phyloP scores from a whole-genome alignment of 2,888 invertebrate genomes.

The Ceramica pisi region DNA sequence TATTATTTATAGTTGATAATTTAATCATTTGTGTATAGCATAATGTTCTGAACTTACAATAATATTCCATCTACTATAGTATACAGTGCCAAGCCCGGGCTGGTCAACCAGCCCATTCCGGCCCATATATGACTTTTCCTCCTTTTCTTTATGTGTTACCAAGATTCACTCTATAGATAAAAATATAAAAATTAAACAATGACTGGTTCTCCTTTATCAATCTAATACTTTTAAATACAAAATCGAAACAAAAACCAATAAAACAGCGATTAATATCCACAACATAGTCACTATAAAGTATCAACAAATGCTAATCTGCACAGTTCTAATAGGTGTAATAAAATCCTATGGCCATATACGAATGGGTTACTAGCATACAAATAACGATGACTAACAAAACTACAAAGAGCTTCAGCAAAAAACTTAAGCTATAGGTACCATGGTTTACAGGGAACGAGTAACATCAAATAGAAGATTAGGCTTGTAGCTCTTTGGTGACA shows the following conservation, averaged over 20 bases:
- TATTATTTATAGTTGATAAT: too few relatives aligned
- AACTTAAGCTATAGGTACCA: neutral
- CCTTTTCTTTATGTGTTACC: neutral
- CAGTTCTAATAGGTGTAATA: conserved; percentile 40
- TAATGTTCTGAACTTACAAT: too few relatives aligned
- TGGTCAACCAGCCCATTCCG: too few relatives aligned
- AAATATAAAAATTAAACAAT: neutral
- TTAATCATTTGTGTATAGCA: too few relatives aligned
- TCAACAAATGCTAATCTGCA: conserved; percentile 36
- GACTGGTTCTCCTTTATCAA: neutral
- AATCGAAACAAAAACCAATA: conserved; percentile 22
- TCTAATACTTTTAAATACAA: neutral
- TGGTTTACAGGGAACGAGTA: conserved; percentile 3
- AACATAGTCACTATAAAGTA: conserved; percentile 14
- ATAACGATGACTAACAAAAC: conserved; percentile 47
- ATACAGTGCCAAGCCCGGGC: too few relatives aligned
- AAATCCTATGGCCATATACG: conserved; percentile 43
- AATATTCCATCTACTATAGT: too few relatives aligned
- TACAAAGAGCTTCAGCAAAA: conserved; percentile 33
- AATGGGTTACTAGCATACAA: conserved; percentile 37
- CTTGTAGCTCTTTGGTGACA: neutral
- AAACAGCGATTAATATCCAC: conserved; percentile 32
- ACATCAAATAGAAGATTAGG: conserved; percentile 20
- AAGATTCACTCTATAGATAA: neutral
- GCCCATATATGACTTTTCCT: neutral